Evolutionary conservation across 2,113 vertebrate genomes (phyloP).

Genomic region (Ophthalmotilapia sp.): DNA sequence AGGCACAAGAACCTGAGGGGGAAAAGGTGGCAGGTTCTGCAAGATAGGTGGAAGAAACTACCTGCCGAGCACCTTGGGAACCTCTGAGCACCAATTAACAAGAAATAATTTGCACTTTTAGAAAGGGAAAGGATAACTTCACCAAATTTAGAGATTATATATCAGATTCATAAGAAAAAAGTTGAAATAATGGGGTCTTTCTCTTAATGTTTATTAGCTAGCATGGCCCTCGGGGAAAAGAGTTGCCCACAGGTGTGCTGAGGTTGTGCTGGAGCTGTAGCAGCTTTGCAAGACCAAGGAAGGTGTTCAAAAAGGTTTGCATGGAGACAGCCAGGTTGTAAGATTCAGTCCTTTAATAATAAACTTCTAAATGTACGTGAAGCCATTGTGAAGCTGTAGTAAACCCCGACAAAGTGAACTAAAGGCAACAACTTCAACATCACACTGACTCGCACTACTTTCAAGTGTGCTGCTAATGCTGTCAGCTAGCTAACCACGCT

Average conservation of each 20-base stretch:
- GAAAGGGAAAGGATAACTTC: neutral
- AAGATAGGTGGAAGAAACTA: neutral
- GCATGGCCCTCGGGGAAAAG: fast-evolving
- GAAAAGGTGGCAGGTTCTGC: fast-evolving
- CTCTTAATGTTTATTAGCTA: neutral
- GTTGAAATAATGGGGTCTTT: neutral
- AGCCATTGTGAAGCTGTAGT: neutral
- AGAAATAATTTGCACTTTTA: neutral
- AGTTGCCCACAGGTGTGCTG: neutral
- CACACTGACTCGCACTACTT: neutral
- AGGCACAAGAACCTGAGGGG: neutral
- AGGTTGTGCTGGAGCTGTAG: neutral
- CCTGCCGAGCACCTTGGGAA: neutral
- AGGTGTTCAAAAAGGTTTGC: neutral
- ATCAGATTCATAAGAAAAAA: neutral
- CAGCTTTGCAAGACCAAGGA: neutral
- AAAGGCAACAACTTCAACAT: neutral
- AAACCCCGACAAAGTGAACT: neutral
- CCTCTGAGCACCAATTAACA: neutral
- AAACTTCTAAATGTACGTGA: neutral
- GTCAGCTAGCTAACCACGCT: neutral
- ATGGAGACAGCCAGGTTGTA: neutral
- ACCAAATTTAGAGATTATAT: neutral
- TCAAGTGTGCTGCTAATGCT: neutral
- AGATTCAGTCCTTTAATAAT: neutral